Conservation (phyloP, 64 coral and sea anemone genomes). For the Stichodactyla helianthus region DNA sequence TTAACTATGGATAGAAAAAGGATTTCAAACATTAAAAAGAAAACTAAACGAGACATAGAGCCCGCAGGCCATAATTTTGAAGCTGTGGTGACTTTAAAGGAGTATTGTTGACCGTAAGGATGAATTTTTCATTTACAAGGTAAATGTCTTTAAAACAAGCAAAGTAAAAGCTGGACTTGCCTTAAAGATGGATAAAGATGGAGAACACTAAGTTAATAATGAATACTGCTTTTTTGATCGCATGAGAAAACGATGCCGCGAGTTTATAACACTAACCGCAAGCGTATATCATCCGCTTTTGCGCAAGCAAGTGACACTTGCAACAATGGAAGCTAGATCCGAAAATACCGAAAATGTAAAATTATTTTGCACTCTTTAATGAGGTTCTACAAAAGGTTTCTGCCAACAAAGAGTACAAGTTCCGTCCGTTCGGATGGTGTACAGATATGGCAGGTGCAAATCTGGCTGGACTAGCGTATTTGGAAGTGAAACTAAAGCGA, state of each 20-base stretch:
- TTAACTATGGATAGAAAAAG: neutral
- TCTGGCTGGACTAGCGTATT: neutral
- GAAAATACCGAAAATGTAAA: slow-evolving; percentile 32
- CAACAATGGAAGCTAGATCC: slow-evolving; percentile 41
- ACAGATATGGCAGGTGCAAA: slow-evolving; percentile 1
- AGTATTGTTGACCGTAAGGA: slow-evolving; percentile 27
- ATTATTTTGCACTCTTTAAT: slow-evolving; percentile 58
- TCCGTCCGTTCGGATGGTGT: slow-evolving; percentile 34
- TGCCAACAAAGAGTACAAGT: neutral
- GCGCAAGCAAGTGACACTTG: slow-evolving; percentile 24
- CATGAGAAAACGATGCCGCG: too few species aligned
- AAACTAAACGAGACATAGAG: neutral
- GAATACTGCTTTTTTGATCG: too few species aligned
- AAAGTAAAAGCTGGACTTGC: slow-evolving; percentile 22
- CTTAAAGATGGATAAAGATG: neutral
- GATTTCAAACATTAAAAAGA: slow-evolving; percentile 21
- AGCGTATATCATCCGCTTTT: slow-evolving; percentile 41
- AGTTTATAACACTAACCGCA: neutral
- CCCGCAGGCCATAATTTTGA: neutral
- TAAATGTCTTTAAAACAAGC: slow-evolving; percentile 23
- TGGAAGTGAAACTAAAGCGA: neutral
- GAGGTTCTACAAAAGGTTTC: slow-evolving; percentile 40
- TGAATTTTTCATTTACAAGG: too few species aligned
- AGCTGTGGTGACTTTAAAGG: neutral
- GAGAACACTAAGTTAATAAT: too few species aligned